These are phyloP conservation scores for Drosophila pectinifera DNA, from an alignment of 1,140 invertebrate species.

Conservation along the genomic window DNA sequence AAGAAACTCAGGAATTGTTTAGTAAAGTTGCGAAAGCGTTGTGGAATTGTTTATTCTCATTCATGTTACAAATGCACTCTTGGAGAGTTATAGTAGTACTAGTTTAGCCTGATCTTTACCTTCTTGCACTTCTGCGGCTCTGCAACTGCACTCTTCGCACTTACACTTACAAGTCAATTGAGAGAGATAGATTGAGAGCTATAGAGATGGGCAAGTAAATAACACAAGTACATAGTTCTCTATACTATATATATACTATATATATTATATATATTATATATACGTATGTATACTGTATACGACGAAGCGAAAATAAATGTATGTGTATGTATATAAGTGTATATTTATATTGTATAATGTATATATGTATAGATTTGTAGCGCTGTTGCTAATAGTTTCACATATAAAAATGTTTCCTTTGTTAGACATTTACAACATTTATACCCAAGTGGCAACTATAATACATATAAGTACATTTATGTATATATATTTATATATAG, in stretches of 20 bases:
- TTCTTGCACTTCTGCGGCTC: conserved; percentile 29
- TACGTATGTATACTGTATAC: conserved; percentile 29
- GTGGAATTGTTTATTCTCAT: conserved; percentile 55
- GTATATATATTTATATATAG: conserved; percentile 45
- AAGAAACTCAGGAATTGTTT: conserved; percentile 14
- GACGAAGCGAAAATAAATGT: conserved; percentile 48
- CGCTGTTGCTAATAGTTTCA: conserved; percentile 55
- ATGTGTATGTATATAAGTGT: conserved; percentile 41
- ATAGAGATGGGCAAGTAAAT: conserved; percentile 49
- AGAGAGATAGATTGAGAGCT: conserved; percentile 24
- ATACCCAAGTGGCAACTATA: conserved; percentile 70
- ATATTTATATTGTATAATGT: conserved; percentile 40
- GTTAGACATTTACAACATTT: conserved; percentile 73
- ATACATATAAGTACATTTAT: conserved; percentile 65
- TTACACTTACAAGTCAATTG: conserved; percentile 39
- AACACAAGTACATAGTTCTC: conserved; percentile 48
- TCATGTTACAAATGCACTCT: conserved; percentile 61
- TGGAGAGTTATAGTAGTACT: conserved; percentile 49
- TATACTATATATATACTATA: too few relatives aligned
- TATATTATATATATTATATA: conserved; percentile 20
- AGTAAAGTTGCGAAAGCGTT: conserved; percentile 65
- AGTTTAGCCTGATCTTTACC: conserved; percentile 20
- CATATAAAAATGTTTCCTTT: conserved; percentile 53
- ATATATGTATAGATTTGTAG: conserved; percentile 66
- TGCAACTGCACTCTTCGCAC: conserved; percentile 45